These are phyloP conservation scores for Arctocebus calabarensis DNA, from an alignment of 2,797 vertebrate genomes.

Conservation along the genomic window DNA sequence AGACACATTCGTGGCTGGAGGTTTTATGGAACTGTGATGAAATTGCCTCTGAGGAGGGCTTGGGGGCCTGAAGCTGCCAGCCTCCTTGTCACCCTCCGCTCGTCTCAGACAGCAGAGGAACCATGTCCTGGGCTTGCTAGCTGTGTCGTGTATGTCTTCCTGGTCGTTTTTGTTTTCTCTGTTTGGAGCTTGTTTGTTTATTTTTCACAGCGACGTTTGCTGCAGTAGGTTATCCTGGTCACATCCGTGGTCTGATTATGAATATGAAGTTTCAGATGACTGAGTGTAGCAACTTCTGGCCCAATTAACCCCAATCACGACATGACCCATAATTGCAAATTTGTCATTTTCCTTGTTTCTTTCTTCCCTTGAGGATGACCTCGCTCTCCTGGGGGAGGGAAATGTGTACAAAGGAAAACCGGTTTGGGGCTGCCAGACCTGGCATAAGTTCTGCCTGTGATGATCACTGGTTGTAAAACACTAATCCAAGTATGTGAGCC, in stretches of 20 bases:
- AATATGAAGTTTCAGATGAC: not conserved
- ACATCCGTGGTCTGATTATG: not conserved
- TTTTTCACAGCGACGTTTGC: not conserved
- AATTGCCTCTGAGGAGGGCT: slow-evolving; percentile 82
- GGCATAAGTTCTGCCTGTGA: not conserved
- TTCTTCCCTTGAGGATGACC: not conserved
- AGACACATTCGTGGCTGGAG: slow-evolving; percentile 72
- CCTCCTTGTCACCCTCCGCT: not conserved
- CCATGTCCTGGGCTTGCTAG: not conserved
- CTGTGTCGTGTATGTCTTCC: too few relatives aligned
- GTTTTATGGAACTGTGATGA: slow-evolving; percentile 80
- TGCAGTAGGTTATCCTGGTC: not conserved
- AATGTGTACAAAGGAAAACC: not conserved
- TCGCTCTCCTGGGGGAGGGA: not conserved
- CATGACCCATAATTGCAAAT: not conserved
- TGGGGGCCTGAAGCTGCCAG: slow-evolving; percentile 63
- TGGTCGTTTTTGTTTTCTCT: not conserved
- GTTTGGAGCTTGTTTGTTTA: not conserved
- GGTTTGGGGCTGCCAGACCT: not conserved
- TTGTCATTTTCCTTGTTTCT: not conserved
- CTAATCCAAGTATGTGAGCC: not conserved
- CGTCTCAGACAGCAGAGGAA: not conserved
- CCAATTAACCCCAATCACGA: not conserved
- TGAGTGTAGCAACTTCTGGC: not conserved
- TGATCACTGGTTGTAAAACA: not conserved